Conservation (phyloP, 2,113 vertebrate species). For the Empidonax traillii region DNA sequence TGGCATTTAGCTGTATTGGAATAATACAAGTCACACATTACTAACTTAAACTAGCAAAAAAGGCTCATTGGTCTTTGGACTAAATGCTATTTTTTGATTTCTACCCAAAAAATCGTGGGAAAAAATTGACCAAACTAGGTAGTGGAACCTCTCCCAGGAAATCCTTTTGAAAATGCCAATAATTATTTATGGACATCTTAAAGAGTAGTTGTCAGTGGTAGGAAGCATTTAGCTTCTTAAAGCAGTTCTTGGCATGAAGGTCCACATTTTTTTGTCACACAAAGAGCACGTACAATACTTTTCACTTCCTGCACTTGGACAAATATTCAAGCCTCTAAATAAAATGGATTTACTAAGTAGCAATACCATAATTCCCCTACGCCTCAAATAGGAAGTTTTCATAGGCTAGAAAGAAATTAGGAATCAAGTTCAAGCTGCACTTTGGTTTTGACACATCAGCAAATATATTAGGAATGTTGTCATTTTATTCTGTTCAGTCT, state of each 20-base stretch:
- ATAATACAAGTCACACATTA: background rate
- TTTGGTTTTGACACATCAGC: background rate
- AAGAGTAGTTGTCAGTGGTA: background rate
- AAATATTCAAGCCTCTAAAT: background rate
- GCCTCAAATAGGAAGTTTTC: background rate
- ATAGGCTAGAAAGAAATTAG: background rate
- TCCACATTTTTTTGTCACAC: background rate
- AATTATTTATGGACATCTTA: background rate
- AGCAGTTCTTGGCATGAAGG: background rate
- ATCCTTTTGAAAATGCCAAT: background rate
- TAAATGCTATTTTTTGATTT: background rate
- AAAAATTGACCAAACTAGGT: background rate
- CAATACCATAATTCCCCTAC: accelerated
- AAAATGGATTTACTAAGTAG: background rate
- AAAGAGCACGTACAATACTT: background rate
- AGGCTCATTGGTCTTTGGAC: background rate
- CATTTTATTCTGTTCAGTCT: background rate
- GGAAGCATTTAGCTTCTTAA: background rate
- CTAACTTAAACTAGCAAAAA: background rate
- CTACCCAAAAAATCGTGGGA: background rate
- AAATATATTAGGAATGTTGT: background rate
- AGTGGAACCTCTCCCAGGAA: background rate
- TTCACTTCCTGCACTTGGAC: background rate
- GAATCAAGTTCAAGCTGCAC: background rate
- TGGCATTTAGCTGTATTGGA: background rate